These are phyloP conservation scores for Fissipunctia ypsillon DNA, from an alignment of 2,888 invertebrate genomes.

Conservation along the genomic window DNA sequence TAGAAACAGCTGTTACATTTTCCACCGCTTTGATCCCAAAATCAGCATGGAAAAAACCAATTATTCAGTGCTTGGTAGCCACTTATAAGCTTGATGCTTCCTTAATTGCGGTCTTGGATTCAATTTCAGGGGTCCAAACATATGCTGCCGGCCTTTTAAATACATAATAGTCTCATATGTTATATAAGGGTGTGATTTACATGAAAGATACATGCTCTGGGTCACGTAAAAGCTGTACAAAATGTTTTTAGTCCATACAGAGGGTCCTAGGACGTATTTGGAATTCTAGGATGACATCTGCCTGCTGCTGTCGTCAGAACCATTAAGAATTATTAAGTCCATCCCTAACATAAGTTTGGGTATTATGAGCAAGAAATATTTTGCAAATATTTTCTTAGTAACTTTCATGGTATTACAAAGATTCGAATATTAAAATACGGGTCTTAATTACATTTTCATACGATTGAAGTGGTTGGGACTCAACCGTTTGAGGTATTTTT, in stretches of 20 bases:
- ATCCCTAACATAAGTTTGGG: conserved; percentile 43
- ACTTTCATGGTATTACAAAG: conserved; percentile 10
- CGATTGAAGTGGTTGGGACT: conserved; percentile 18
- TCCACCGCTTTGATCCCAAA: conserved; percentile 25
- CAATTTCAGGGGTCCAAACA: conserved; percentile 56
- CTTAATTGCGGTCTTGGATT: conserved; percentile 62
- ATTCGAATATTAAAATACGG: conserved; percentile 20
- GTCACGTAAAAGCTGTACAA: conserved; percentile 21
- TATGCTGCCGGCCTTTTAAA: conserved; percentile 58
- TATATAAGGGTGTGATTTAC: conserved; percentile 34
- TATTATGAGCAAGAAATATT: conserved; percentile 41
- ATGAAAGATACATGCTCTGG: conserved; percentile 29
- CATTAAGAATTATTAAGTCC: conserved; percentile 53
- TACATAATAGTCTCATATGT: conserved; percentile 50
- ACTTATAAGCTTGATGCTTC: conserved; percentile 54
- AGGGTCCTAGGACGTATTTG: conserved; percentile 47
- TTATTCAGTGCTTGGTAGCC: conserved; percentile 44
- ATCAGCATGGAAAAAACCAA: conserved; percentile 24
- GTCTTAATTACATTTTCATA: conserved; percentile 46
- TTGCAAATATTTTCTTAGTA: conserved; percentile 47
- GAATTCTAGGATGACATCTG: conserved; percentile 36
- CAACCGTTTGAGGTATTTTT: background rate
- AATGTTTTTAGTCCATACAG: conserved; percentile 39
- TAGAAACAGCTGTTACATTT: conserved; percentile 22
- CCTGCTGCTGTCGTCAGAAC: conserved; percentile 35